Conservation (phyloP, 2,797 vertebrate genomes). For the Staurois parvus region DNA sequence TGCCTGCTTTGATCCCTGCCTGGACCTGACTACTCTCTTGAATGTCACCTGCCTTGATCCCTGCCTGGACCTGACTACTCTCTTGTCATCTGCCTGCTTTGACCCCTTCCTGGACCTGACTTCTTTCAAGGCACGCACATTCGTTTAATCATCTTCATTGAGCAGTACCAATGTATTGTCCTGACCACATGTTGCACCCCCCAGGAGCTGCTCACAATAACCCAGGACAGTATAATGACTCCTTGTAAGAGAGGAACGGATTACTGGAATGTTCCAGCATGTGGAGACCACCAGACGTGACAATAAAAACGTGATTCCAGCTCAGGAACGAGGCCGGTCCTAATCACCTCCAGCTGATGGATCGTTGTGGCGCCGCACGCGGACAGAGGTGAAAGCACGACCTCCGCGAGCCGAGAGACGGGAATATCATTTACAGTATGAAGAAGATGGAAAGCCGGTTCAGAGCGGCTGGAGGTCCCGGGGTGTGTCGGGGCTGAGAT, state of each 20-base stretch:
- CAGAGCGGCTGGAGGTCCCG: not conserved
- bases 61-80: no score
- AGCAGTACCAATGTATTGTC: no score
- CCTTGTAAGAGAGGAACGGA: not conserved
- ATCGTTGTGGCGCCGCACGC: not conserved
- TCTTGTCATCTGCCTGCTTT: no score
- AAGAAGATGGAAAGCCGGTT: conserved; percentile 17
- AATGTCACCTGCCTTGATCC: no score
- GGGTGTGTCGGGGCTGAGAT: no score
- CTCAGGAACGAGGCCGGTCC: not conserved
- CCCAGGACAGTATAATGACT: not conserved
- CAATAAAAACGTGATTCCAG: not conserved
- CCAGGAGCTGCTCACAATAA: no score
- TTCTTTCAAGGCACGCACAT: no score
- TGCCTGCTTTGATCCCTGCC: no score
- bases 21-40: no score
- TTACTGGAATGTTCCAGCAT: not conserved
- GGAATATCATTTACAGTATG: conserved; percentile 34
- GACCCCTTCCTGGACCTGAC: no score
- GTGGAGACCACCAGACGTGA: conserved; percentile 13
- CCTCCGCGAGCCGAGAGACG: not conserved
- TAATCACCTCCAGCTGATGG: conserved; percentile 21
- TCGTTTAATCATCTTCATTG: no score
- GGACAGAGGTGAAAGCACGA: not conserved
- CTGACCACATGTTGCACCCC: no score